A percentile compares a stretch with the other conserved stretches of the same genome.
Conservation (phyloP, 2,797 vertebrate genomes). For the Streptopelia turtur region DNA sequence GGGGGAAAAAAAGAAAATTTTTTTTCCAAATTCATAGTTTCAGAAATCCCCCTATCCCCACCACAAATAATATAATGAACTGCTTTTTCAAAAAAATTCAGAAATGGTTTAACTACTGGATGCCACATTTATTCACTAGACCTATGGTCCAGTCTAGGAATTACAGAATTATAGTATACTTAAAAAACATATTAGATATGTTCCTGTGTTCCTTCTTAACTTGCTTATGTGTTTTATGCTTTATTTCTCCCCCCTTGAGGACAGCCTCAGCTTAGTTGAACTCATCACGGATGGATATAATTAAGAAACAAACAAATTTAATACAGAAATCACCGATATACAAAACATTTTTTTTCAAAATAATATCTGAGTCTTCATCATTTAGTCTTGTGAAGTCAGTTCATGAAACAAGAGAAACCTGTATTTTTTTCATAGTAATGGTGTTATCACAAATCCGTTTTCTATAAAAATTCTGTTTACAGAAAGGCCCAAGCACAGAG, state of each 20-base stretch:
- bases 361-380: neutral
- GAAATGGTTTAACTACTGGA: neutral
- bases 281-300: neutral
- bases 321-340: neutral
- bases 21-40: neutral
- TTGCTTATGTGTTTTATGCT: neutral
- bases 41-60: neutral
- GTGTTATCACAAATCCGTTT: neutral
- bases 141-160: neutral
- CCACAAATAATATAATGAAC: neutral
- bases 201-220: neutral
- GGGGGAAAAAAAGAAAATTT: neutral
- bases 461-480: neutral
- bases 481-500: neutral
- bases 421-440: neutral
- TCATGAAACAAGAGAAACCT: neutral
- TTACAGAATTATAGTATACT: neutral
- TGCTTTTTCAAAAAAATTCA: neutral
- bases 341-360: neutral
- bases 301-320: neutral
- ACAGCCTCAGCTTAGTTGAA: neutral
- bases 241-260: neutral
- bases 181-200: neutral
- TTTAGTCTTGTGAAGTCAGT: neutral
- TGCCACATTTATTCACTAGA: neutral